Evolutionary conservation across 2,888 invertebrate genomes (phyloP).

Genomic region (Drosophila incognita): DNA sequence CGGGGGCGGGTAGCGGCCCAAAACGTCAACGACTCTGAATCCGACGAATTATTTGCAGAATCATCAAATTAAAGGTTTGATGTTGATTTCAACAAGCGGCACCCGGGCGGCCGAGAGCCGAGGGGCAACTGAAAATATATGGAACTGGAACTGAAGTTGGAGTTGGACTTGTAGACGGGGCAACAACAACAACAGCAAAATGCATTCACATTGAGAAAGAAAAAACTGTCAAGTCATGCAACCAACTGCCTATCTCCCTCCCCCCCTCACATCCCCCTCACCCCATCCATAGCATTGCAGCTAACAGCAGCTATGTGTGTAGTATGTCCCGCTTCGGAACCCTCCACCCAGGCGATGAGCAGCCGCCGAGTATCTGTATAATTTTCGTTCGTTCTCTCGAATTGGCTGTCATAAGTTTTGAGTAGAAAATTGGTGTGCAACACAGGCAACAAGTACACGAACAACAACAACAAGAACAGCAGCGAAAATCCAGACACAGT

Average conservation of each 20-base stretch:
- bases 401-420: slow-evolving; percentile 82
- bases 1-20: slow-evolving; percentile 12
- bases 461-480: slow-evolving; percentile 12
- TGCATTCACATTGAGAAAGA: slow-evolving; percentile 15
- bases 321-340: not conserved
- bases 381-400: slow-evolving; percentile 81
- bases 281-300: not conserved
- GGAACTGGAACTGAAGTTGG: slow-evolving; percentile 52
- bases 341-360: slow-evolving; percentile 32
- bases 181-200: slow-evolving; percentile 16
- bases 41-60: slow-evolving; percentile 79
- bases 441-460: slow-evolving; percentile 61
- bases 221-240: slow-evolving; percentile 57
- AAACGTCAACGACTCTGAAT: slow-evolving; percentile 76
- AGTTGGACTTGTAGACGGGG: slow-evolving; percentile 39
- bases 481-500: slow-evolving; percentile 35
- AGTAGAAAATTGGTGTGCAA: slow-evolving; percentile 82
- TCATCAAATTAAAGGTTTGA: slow-evolving; percentile 82
- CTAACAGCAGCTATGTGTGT: slow-evolving; percentile 3
- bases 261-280: not conserved
- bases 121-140: slow-evolving; percentile 29
- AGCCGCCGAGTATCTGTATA: slow-evolving; percentile 73
- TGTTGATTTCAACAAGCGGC: slow-evolving; percentile 79
- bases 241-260: slow-evolving; percentile 2
- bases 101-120: slow-evolving; percentile 30